Conservation (phyloP, 2,797 vertebrate genomes). For the Margarornis squamiger region DNA sequence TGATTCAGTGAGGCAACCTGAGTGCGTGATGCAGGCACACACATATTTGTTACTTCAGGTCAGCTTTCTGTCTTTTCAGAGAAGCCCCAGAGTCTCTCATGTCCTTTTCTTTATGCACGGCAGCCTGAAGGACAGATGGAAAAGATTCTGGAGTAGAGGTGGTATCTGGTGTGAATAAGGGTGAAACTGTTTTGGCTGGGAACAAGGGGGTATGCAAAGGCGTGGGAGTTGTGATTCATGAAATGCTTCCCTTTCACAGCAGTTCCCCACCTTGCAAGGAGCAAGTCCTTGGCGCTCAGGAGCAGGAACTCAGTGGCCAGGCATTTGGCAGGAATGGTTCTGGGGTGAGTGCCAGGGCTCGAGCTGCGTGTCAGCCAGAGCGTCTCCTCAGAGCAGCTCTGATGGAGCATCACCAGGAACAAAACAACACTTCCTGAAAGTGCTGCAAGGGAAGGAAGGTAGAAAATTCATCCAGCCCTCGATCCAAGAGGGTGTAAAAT, state of each 20-base stretch:
- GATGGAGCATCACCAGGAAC: constrained; percentile 10
- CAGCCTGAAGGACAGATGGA: not conserved
- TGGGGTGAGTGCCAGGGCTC: not conserved
- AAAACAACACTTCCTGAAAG: constrained; percentile 15
- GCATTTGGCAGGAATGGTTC: not conserved
- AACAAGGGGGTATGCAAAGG: not conserved
- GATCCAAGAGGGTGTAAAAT: not conserved
- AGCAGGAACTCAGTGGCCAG: not conserved
- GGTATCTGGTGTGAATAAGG: constrained; percentile 11
- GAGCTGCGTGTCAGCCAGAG: not conserved
- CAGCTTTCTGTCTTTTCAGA: not conserved
- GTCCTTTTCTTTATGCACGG: not conserved
- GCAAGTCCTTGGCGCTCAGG: not conserved
- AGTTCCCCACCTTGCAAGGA: not conserved
- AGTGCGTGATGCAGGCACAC: not conserved
- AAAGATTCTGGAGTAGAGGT: not conserved
- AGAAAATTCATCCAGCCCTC: not conserved
- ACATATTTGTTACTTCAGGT: not conserved
- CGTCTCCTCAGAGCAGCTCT: not conserved
- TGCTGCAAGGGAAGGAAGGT: not conserved
- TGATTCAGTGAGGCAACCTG: not conserved
- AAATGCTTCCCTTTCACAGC: not conserved
- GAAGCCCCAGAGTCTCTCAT: not conserved
- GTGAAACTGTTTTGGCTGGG: constrained; percentile 1
- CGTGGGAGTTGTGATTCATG: constrained; percentile 15